Conservation (phyloP, 2,888 invertebrate genomes). For the Euphydryas editha region DNA sequence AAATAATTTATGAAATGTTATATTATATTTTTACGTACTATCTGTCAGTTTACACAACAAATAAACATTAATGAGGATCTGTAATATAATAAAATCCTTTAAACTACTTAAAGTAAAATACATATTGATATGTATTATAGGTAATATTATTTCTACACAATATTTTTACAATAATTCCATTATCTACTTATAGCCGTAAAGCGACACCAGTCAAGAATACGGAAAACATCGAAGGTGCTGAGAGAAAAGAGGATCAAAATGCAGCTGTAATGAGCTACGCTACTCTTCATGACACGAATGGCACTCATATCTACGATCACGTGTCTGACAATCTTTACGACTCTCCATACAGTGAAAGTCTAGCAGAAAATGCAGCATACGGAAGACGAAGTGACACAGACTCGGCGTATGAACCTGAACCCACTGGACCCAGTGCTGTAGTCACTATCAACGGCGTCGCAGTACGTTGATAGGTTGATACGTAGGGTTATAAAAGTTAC, state of each 20-base stretch:
- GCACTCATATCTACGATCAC: constrained; percentile 78
- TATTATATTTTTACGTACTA: too few relatives aligned
- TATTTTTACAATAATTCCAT: background rate
- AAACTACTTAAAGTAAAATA: too few relatives aligned
- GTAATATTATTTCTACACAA: background rate
- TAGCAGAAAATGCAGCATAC: constrained; percentile 75
- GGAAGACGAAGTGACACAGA: constrained; percentile 76
- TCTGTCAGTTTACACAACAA: too few relatives aligned
- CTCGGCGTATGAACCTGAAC: constrained; percentile 87
- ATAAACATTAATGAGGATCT: too few relatives aligned
- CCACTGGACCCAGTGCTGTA: constrained; percentile 83
- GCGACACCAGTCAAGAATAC: constrained; percentile 94
- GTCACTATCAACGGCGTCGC: constrained; percentile 96
- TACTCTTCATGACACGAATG: constrained; percentile 88
- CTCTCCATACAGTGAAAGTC: constrained; percentile 87
- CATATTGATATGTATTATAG: background rate
- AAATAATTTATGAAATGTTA: too few relatives aligned
- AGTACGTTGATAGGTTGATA: constrained; percentile 89
- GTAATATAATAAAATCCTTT: too few relatives aligned
- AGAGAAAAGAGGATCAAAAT: constrained; percentile 92
- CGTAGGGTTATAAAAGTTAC: constrained; percentile 19
- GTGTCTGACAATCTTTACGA: constrained; percentile 89
- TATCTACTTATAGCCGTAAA: constrained; percentile 87
- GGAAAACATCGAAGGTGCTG: constrained; percentile 93
- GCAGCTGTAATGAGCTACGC: constrained; percentile 96